Conservation (phyloP, 2,797 vertebrate genomes). For the Sylvia borin region DNA sequence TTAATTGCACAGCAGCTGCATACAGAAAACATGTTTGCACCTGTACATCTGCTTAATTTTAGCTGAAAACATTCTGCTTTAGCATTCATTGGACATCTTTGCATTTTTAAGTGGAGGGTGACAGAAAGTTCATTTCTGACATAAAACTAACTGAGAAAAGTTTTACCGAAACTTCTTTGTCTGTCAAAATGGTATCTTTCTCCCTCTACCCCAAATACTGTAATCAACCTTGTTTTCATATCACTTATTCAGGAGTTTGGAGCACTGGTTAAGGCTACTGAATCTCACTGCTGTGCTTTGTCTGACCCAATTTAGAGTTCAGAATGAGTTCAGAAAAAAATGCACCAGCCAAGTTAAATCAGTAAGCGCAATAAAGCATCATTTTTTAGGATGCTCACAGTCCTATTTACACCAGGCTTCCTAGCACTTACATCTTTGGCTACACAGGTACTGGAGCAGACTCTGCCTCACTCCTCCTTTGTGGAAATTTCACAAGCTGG, state of each 20-base stretch:
- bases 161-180: not conserved
- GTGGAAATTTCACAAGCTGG: not conserved
- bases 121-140: slow-evolving; percentile 1
- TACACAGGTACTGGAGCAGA: not conserved
- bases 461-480: not conserved
- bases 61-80: not conserved
- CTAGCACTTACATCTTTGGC: not conserved
- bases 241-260: not conserved
- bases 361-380: not conserved
- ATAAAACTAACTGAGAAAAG: not conserved
- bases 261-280: not conserved
- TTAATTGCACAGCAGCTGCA: slow-evolving; percentile 3
- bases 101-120: not conserved
- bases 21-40: not conserved
- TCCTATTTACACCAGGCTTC: not conserved
- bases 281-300: not conserved
- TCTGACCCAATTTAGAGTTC: not conserved
- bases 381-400: not conserved
- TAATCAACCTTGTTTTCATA: not conserved
- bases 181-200: not conserved
- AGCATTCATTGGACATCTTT: not conserved
- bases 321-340: not conserved
- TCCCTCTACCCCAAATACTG: not conserved
- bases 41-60: not conserved
- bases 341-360: not conserved